Evolutionary conservation across 2,888 invertebrate genomes (phyloP), one percentile per base, ranked within the genome.

Genomic region (Temnothorax rugatulus): DNA sequence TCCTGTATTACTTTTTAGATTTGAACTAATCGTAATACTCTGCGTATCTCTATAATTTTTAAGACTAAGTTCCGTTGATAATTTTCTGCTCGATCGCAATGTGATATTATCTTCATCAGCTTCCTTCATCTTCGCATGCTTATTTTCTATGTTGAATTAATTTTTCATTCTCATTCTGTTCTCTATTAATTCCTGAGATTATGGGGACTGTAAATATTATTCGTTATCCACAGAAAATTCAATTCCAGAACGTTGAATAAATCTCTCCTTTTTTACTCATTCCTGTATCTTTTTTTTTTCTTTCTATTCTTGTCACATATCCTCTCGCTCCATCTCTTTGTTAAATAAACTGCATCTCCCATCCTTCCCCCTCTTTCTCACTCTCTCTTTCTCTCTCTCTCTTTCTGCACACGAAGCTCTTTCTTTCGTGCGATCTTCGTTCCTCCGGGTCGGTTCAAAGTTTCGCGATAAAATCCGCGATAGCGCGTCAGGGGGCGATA

Each of bases 401-500:
- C 59, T 59, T 13, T 50, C 41, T 29, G 41, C 25, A 5, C 9
- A 52, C 82, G 57, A 66, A 79, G 66, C 71, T 87, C 83, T 83
- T 88, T 90, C 89, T 79, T 87, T 86, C 84, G 74, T 84, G 87
- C 86, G 88, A 86, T 91, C 90, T 83, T 73, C 81, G 86, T 88
- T 85, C 85, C 85, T 85, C 82, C 87, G 85, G 84, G 82, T 90
- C 90, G 91, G 90, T 91, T 89, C 91, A 89, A 91, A 91, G 87
- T 91, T 91, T 91, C 85, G 87, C 91, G 91, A 91, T 91, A 91
- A 91, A 91, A 91, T 90, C 87, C 89, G 76, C 83, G 90, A 89
- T 89, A 89, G 79, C 89, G 84, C 84, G 89, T 87, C 84, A 81
- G 90, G 84, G 82, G 79, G 87, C 89, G 90, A 91, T 87, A 87